Percentiles rank a stretch among this genome's conserved stretches.
phyloP scores from a whole-genome alignment of 2,888 invertebrate genomes.

The Cheilosia impressa region DNA sequence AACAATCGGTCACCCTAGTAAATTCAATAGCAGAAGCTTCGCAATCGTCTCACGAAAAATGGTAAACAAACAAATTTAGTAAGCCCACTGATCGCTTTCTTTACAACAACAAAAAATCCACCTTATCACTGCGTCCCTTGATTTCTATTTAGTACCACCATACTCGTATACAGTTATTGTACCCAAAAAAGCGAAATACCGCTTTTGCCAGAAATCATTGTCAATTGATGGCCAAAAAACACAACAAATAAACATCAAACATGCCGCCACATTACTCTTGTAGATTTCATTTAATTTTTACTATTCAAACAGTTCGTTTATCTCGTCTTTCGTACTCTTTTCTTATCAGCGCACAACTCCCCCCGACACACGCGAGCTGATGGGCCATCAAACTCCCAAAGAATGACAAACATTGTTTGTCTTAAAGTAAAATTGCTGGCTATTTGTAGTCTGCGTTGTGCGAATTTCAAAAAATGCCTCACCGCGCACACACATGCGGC shows the following conservation, averaged over 20 bases:
- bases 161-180: slow-evolving; percentile 13
- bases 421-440: slow-evolving; percentile 29
- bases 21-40: too few relatives aligned
- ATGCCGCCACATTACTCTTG: slow-evolving; percentile 36
- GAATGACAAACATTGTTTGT: slow-evolving; percentile 46
- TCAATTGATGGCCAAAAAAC: slow-evolving; percentile 57
- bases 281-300: slow-evolving; percentile 43
- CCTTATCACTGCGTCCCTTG: slow-evolving; percentile 20
- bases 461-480: slow-evolving; percentile 17
- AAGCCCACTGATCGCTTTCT: neutral
- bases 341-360: slow-evolving; percentile 14
- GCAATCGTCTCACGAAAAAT: too few relatives aligned
- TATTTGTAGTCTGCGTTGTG: slow-evolving; percentile 18
- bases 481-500: slow-evolving; percentile 1
- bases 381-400: slow-evolving; percentile 15
- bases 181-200: slow-evolving; percentile 14
- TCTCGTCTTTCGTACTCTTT: slow-evolving; percentile 26
- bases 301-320: slow-evolving; percentile 53
- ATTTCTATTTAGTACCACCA: slow-evolving; percentile 38
- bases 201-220: slow-evolving; percentile 44
- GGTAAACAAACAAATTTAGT: too few relatives aligned
- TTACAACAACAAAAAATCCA: neutral
- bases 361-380: neutral
- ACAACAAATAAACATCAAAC: slow-evolving; percentile 63
- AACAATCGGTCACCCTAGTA: too few relatives aligned